Percentiles rank a stretch among this genome's conserved stretches.
Evolutionary conservation across 2,888 invertebrate genomes (phyloP).

Genomic region (Rotaria magnacalcarata): DNA sequence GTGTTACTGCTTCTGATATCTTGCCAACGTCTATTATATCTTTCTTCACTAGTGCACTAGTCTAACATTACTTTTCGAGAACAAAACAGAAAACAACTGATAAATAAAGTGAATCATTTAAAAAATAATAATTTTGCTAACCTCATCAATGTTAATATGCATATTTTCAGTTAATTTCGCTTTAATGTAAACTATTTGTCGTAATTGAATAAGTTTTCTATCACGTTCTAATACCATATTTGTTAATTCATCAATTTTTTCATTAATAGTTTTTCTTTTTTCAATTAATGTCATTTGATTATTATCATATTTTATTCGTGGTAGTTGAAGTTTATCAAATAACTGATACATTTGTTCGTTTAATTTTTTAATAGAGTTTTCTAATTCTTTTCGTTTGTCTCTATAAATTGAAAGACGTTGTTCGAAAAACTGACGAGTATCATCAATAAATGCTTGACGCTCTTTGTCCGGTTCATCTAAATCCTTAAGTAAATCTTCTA

Average conservation of each 20-base stretch:
- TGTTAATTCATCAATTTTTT: neutral
- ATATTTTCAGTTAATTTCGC: neutral
- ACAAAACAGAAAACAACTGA: too few relatives aligned
- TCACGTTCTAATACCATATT: neutral
- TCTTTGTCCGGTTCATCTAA: neutral
- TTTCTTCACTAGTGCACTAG: too few relatives aligned
- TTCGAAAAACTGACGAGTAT: neutral
- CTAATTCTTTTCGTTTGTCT: slow-evolving; percentile 9
- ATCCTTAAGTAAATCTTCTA: slow-evolving; percentile 11
- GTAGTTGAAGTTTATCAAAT: slow-evolving; percentile 1
- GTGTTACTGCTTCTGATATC: too few relatives aligned
- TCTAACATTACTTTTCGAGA: too few relatives aligned
- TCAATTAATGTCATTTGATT: neutral
- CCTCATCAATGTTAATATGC: neutral
- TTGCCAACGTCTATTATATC: too few relatives aligned
- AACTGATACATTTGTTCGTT: neutral
- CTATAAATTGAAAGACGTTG: neutral
- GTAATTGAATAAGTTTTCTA: neutral
- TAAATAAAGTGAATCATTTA: too few relatives aligned
- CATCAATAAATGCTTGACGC: slow-evolving; percentile 26
- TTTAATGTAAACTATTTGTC: neutral
- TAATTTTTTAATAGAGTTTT: neutral
- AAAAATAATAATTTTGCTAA: neutral
- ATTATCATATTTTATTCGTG: neutral
- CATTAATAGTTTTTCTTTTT: neutral